Conservation (phyloP, 2,888 invertebrate genomes). For the Asteroscopus sphinx region DNA sequence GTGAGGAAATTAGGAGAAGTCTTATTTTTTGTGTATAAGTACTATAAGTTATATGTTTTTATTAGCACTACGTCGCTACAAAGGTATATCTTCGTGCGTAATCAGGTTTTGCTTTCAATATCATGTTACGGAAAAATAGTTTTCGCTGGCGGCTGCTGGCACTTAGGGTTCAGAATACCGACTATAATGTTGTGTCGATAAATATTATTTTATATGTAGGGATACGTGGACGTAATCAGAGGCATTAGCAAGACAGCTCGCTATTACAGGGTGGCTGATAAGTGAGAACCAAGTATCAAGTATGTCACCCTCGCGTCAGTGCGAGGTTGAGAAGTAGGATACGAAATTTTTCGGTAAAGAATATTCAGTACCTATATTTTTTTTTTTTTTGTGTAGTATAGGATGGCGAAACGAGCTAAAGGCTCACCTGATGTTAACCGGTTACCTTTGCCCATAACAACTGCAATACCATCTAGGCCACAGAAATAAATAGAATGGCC, state of each 20-base stretch:
- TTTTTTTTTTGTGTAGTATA: too few relatives aligned
- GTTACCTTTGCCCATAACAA: too few relatives aligned
- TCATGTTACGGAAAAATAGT: conserved; percentile 13
- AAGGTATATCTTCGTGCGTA: conserved; percentile 3
- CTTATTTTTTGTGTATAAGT: neutral
- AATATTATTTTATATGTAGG: neutral
- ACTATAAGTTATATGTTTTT: conserved; percentile 19
- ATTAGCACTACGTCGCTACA: conserved; percentile 3
- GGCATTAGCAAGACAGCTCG: neutral
- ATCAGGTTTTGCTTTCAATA: conserved; percentile 11
- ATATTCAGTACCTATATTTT: too few relatives aligned
- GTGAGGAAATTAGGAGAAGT: conserved; percentile 17
- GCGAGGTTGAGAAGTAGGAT: too few relatives aligned
- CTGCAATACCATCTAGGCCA: too few relatives aligned
- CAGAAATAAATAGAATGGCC: too few relatives aligned
- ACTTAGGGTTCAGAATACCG: neutral
- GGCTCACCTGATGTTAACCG: too few relatives aligned
- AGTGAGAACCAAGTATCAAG: neutral
- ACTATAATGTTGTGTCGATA: too few relatives aligned
- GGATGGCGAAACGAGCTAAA: too few relatives aligned
- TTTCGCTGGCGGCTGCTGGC: neutral
- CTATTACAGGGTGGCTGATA: too few relatives aligned
- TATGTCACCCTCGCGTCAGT: neutral
- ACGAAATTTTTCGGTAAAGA: too few relatives aligned
- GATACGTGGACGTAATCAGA: neutral